These are phyloP conservation scores for Pollenia angustigena DNA, from an alignment of 2,888 invertebrate genomes.

Conservation along the genomic window DNA sequence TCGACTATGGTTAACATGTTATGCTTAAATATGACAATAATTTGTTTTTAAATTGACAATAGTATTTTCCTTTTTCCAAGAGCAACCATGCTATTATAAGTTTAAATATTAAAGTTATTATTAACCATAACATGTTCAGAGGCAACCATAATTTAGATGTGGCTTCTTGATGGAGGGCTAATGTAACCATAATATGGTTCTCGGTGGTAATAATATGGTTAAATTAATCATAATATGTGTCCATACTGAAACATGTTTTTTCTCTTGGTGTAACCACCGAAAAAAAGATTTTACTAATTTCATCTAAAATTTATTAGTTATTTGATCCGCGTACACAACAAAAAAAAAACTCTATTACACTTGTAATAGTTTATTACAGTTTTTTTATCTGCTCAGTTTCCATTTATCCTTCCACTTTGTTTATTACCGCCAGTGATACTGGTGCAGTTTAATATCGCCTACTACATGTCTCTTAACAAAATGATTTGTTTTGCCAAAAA, in stretches of 20 bases:
- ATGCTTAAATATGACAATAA: too few species aligned
- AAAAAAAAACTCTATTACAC: background rate
- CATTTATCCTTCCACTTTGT: conserved; percentile 43
- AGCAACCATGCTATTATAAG: too few species aligned
- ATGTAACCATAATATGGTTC: too few species aligned
- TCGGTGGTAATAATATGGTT: too few species aligned
- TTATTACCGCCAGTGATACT: conserved; percentile 40
- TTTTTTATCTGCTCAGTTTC: conserved; percentile 15
- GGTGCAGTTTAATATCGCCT: conserved; percentile 41
- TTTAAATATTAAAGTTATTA: too few species aligned
- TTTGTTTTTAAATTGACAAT: too few species aligned
- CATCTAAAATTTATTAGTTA: background rate
- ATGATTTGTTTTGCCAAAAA: conserved; percentile 40
- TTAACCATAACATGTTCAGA: too few species aligned
- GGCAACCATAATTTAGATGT: too few species aligned
- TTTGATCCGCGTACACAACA: background rate
- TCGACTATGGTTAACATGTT: too few species aligned
- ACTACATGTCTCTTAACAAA: conserved; percentile 48
- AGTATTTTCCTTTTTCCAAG: too few species aligned
- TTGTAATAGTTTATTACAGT: conserved; percentile 21
- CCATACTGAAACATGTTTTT: background rate
- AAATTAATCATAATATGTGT: background rate
- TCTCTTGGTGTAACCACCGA: background rate
- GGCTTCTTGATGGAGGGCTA: too few species aligned
- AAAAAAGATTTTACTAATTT: background rate